Evolutionary conservation across 2,797 vertebrate genomes (phyloP).

Genomic region (Mormyrops attenuatus): DNA sequence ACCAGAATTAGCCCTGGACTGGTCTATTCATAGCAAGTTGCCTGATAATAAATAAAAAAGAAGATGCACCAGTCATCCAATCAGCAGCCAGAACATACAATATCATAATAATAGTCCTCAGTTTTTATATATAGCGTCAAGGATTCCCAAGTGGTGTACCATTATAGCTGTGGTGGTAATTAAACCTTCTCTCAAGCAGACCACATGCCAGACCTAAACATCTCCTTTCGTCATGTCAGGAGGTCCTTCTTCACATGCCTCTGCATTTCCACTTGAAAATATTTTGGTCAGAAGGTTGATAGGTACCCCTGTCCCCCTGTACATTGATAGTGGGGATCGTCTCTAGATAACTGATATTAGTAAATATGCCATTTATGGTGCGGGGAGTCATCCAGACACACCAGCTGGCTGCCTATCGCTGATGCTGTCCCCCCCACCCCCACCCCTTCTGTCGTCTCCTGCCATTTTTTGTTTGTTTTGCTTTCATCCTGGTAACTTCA

Average conservation of each 20-base stretch:
- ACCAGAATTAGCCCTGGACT: background rate
- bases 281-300: background rate
- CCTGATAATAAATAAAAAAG: slow-evolving; percentile 8
- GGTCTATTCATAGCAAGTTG: slow-evolving; percentile 5
- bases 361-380: background rate
- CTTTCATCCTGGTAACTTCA: background rate
- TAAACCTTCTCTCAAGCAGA: background rate
- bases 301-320: background rate
- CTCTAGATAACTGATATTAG: background rate
- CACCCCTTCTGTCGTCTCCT: background rate
- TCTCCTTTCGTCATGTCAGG: background rate
- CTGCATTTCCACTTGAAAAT: background rate
- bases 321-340: background rate
- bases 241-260: background rate
- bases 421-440: background rate
- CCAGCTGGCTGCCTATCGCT: background rate
- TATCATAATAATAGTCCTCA: background rate
- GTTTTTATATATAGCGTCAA: background rate
- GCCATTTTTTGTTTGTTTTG: background rate
- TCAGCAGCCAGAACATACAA: background rate
- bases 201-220: background rate
- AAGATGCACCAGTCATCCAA: background rate
- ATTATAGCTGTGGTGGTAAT: slow-evolving; percentile 11
- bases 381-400: background rate
- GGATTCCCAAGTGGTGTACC: background rate